Base-by-base conservation (phyloP, 2,888 invertebrate species). In the Drosophila histrio region DNA sequence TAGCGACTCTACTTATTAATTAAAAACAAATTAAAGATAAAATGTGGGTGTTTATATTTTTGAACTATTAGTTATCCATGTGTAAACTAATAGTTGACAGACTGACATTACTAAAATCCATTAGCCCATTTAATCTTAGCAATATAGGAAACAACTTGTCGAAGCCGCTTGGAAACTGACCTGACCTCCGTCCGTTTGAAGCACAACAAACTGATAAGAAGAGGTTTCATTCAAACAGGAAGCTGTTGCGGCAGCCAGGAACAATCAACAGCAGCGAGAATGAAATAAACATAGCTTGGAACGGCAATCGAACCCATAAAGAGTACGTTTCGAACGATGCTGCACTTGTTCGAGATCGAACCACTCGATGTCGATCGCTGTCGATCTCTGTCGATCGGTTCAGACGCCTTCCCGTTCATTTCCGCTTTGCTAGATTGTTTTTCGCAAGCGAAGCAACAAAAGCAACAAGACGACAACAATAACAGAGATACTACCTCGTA, bases 321-420 rank as follows among this genome's bases (percentile, higher is more conserved):
- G 77, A 79, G 73, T 87, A 72, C 60, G 84, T 65, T 59, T 52
- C 73, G 71, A 64, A 17, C 58, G 43, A 34, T 46, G 50, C 52
- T 69, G 73, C 80, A 80, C 87, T 87, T 87, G 80, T 84, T 87
- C 69, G 88, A 65, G 46, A 50, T 74, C 79, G 68, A 75, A 71
- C 76, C 63, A 79, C 46, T 63, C 69, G 63, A 79, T 68, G 62
- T 56, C 34, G 38, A 66, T 62, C 28, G 36, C 38, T 11, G 46
- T 60, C 38, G 56, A 68, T 73, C 52, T 56, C 17, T 28, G 46
- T 36, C 36, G 38, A 38, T 53, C 41, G 11, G 7, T 8, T 41
- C 41, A 30, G 15, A 41, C 30, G 63, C 21, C 60, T 62, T 64
- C 30, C 68, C 66, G 79, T 85, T 81, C 88, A 85, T 87, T 87